Base-by-base conservation (phyloP, 2,888 invertebrate species). In the Ectemnius lituratus region DNA sequence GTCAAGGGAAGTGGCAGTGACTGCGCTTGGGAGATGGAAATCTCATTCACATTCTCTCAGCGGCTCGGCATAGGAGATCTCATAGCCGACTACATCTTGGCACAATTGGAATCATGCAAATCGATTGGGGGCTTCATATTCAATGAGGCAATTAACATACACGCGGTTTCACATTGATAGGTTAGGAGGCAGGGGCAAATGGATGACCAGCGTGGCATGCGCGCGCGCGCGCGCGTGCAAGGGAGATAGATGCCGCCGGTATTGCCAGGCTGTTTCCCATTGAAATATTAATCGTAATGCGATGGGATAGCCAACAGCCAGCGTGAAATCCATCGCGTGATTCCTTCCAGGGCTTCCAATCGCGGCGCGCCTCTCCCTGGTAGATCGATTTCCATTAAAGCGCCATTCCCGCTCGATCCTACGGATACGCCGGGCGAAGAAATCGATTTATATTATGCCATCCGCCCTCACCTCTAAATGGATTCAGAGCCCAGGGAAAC, bases 91-190 rank as follows among this genome's bases (percentile, higher is more conserved):
- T 75, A 80, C 81, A 85, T 83, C 81, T 78, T 80, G 82, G 89
- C 86, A 84, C 86, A 86, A 86, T 87, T 78, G 82, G 70, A 82
- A 86, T 87, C 84, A 86, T 84, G 83, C 81, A 83, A 85, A 87
- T 87, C 87, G 82, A 88, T 88, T 11, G 82, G 81, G 82, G 83
- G 84, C 88, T 88, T 88, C 87, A 88, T 90, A 89, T 89, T 88
- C 86, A 88, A 90, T 87, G 87, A 88, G 87, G 85, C 87, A 89
- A 90, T 90, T 89, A 90, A 88, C 88, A 88, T 87, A 84, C 84
- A 28, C 77, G 84, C 76, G 81, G 83, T 79, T 78, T 75, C 75
- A 61, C 71, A 72, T 78, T 64, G 71, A n/a, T 61, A 60, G 83
- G 49, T 47, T 57, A 45, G 57, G 68, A 69, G 73, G 75, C 70